phyloP scores from a whole-genome alignment of 2,888 invertebrate species.

The Campoplex nolae region DNA sequence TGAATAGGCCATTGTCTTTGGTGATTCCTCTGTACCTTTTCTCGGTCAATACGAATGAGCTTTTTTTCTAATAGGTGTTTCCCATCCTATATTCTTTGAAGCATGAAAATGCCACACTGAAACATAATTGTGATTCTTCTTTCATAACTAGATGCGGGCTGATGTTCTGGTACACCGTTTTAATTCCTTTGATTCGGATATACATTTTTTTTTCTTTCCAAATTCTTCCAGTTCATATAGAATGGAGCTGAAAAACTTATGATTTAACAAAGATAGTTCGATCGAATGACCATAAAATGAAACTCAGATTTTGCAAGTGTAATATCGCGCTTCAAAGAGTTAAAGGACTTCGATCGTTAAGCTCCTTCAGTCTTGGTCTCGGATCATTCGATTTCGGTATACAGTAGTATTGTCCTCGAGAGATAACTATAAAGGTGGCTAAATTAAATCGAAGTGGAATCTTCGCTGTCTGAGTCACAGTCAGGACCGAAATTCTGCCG shows the following conservation, averaged over 20 bases:
- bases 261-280: neutral
- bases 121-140: neutral
- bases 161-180: neutral
- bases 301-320: neutral
- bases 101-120: neutral
- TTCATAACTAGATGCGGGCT: neutral
- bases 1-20: slow-evolving; percentile 57
- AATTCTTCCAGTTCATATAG: neutral
- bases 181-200: neutral
- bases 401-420: neutral
- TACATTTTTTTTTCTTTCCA: neutral
- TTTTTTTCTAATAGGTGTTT: slow-evolving; percentile 1
- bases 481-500: slow-evolving; percentile 70
- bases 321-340: slow-evolving; percentile 20
- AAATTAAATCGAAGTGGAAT: slow-evolving; percentile 80
- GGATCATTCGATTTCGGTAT: slow-evolving; percentile 26
- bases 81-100: neutral
- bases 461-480: slow-evolving; percentile 79
- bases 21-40: slow-evolving; percentile 21
- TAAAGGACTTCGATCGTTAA: neutral
- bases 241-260: neutral
- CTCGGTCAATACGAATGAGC: slow-evolving; percentile 1
- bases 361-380: slow-evolving; percentile 49
- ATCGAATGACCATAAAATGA: neutral
- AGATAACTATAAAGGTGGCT: neutral